Evolutionary conservation across 1,140 invertebrate species (phyloP), one percentile per base, ranked within the genome.

Genomic region (Drosophila ohnishii): DNA sequence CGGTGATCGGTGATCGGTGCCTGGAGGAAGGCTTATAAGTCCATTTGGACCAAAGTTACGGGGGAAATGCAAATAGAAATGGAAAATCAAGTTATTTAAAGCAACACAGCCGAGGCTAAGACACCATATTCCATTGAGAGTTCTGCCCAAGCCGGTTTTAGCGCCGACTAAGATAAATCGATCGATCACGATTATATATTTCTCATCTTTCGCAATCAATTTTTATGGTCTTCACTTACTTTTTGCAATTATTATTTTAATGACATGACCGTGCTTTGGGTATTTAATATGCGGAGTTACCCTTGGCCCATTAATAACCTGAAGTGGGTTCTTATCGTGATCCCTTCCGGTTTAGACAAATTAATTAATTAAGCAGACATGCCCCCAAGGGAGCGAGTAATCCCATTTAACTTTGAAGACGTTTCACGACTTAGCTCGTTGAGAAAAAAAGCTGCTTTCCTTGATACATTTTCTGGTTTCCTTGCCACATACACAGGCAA

Each of bases 51-150:
- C 25, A 34, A 35, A 44, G 30, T 50, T 45, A 30, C 45, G 34
- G 35, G 47, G 32, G 22, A 71, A 70, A 71, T 71, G 67, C 67
- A 71, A 59, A 71, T 58, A 35, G 4, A 30, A 48, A 32, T 63
- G 10, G 42, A 14, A 66, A 66, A 39, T 28, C 32, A 28, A n/a
- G 16, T 65, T 64, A 28, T 14, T 65, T 8, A 40, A 32, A 16
- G 42, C 30, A 1, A 22, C 7, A n/a, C 3, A 30, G n/a, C 42
- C 34, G 30, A 35, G 59, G n/a, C 39, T 28, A 19, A 9, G 40
- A 11, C 19, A 30, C 44, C 13, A n/a, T 19, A 35, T 65, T 45
- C 57, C 50, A 35, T 40, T 44, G 25, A 58, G 34, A 28, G 64
- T 39, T 40, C 30, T 51, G 19, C 28, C 10, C 40, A 65, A 70